Base-by-base conservation (phyloP, 2,113 vertebrate species). In the Nothoprocta perdicaria region DNA sequence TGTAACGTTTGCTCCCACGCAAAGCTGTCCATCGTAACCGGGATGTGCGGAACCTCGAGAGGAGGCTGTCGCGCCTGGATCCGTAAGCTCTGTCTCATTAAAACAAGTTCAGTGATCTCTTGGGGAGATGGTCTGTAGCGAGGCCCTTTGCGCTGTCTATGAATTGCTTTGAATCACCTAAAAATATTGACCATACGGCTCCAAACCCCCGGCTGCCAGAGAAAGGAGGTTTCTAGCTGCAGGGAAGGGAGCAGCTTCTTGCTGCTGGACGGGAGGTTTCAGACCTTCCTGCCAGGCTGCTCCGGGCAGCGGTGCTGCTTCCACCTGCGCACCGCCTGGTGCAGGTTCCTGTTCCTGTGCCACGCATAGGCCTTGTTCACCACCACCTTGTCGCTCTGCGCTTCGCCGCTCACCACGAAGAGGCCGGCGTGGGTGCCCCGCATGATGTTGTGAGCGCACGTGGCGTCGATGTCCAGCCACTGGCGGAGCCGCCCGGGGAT, bases 401-500 rank as follows among this genome's bases (percentile, higher is more conserved):
- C 97, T 38, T 97, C 97, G 2, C 98, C 98, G 0, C 98, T 98
- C 40, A 99, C 95, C 12, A 98, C 67, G 0, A 98, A 98, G 89
- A 98, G 97, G 45, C 98, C 98, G 1, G 96, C 90, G 0, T 95
- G 93, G 4, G 96, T 98, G 41, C 97, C 96, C 6, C 96, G 85
- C 71, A 98, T 98, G 96, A 98, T 98, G 93, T 98, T 98, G 92
- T 97, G 96, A 50, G 98, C 97, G 0, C 98, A 98, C 4, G 97
- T 98, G 63, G 98, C 98, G 14, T 98, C 98, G 50, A 98, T 97
- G 88, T 98, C 97, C 86, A 98, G 96, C 98, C 98, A 98, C 84
- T 96, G 93, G 92, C 97, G 88, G 40, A 98, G 97, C 63, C 96
- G 97, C 23, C 96, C 45, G 0, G 96, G 97, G 88, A 98, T 95